Conservation (phyloP, 2,113 vertebrate species). For the Eulemur rufifrons region DNA sequence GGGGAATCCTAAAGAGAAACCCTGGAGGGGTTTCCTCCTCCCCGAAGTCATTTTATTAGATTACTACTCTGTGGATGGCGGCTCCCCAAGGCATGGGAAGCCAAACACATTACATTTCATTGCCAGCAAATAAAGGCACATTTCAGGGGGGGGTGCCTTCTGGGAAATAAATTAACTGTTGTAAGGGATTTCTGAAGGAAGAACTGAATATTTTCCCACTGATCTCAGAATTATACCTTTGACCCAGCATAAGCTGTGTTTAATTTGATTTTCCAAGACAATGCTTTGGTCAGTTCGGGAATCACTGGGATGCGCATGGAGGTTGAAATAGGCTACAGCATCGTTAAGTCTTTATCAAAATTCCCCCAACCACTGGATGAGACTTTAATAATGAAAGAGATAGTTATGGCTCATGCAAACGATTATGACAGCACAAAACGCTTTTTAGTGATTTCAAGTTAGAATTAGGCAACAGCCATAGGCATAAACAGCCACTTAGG, state of each 20-base stretch:
- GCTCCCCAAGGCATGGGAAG: not conserved
- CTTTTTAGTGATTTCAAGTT: constrained; percentile 62
- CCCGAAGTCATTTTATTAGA: constrained; percentile 13
- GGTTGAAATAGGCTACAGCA: not conserved
- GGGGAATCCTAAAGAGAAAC: not conserved
- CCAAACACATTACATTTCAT: not conserved
- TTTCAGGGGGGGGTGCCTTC: constrained; percentile 36
- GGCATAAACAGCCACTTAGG: constrained; percentile 57
- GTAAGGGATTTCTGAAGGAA: constrained; percentile 22
- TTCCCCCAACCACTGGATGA: not conserved
- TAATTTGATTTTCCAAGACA: constrained; percentile 48
- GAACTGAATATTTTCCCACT: constrained; percentile 31
- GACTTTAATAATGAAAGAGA: constrained; percentile 67
- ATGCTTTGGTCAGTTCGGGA: not conserved
- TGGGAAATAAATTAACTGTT: constrained; percentile 25
- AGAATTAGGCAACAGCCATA: constrained; percentile 60
- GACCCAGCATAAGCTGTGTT: not conserved
- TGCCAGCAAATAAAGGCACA: constrained; percentile 26
- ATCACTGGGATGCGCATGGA: not conserved
- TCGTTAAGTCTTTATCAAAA: constrained; percentile 68
- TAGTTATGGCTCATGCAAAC: constrained; percentile 52
- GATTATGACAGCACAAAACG: constrained; percentile 58
- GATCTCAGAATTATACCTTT: constrained; percentile 45
- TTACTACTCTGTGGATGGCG: not conserved
- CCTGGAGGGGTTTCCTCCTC: not conserved